These are phyloP conservation scores for Empidonax traillii DNA, from an alignment of 2,113 vertebrate species.

Conservation along the genomic window DNA sequence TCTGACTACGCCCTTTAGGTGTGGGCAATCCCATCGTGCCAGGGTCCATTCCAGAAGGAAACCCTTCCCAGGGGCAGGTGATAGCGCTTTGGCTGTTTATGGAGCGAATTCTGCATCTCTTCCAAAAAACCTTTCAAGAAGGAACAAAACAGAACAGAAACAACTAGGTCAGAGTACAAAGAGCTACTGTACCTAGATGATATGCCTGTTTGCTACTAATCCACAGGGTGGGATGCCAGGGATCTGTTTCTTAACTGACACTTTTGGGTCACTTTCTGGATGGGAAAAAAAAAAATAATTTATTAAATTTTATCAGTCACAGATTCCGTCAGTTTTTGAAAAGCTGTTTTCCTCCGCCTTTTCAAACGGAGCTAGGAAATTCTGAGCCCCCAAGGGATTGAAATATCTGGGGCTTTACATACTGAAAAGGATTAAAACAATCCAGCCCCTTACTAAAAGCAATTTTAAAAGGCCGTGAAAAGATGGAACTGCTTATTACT, in stretches of 20 bases:
- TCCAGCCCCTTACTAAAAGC: conserved; percentile 58
- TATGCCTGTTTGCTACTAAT: conserved; percentile 57
- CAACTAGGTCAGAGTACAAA: conserved; percentile 70
- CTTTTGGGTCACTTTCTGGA: conserved; percentile 58
- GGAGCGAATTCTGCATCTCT: conserved; percentile 30
- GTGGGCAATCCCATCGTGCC: background rate
- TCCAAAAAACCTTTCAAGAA: conserved; percentile 52
- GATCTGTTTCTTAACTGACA: conserved; percentile 61
- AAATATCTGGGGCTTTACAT: conserved; percentile 70
- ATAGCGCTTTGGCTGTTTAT: background rate
- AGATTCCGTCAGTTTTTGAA: conserved; percentile 18
- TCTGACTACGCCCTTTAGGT: background rate
- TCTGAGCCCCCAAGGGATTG: conserved; percentile 37
- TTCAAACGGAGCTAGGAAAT: conserved; percentile 42
- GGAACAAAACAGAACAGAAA: conserved; percentile 43
- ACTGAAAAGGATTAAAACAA: conserved; percentile 72
- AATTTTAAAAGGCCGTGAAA: conserved; percentile 58
- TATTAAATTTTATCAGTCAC: conserved; percentile 47
- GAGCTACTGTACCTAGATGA: conserved; percentile 65
- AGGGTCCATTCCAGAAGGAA: background rate
- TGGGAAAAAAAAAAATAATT: background rate
- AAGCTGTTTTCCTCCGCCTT: conserved; percentile 50
- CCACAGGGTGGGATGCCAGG: conserved; percentile 50
- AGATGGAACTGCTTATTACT: conserved; percentile 63
- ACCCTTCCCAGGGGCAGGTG: background rate